Evolutionary conservation across 2,113 vertebrate species (phyloP).

Genomic region (Stomatorhinus ivindoensis): DNA sequence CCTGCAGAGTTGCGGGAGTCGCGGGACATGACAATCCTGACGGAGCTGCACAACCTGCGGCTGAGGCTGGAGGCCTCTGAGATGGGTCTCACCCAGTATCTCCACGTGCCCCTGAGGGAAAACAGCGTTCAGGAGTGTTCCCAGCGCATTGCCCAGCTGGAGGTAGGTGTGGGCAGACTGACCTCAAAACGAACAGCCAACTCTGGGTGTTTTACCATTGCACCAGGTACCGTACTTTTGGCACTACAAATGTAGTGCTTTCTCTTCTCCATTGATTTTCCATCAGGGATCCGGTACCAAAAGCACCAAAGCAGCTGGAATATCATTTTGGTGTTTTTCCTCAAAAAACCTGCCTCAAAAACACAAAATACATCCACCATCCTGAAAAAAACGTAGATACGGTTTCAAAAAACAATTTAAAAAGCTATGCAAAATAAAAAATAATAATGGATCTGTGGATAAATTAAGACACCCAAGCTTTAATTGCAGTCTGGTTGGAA

Average conservation of each 20-base stretch:
- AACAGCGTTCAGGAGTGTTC: constrained; percentile 67
- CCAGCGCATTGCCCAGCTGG: constrained; percentile 69
- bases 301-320: neutral
- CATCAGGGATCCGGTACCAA: neutral
- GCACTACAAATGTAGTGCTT: neutral
- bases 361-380: neutral
- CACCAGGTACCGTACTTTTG: neutral
- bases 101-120: constrained; percentile 70
- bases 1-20: neutral
- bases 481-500: neutral
- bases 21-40: constrained; percentile 48
- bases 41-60: constrained; percentile 77
- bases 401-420: neutral
- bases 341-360: neutral
- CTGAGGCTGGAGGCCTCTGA: constrained; percentile 73
- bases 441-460: neutral
- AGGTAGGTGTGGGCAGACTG: constrained; percentile 55
- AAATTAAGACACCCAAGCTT: neutral
- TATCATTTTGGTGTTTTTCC: neutral
- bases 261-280: neutral
- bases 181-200: neutral
- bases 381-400: neutral
- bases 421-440: neutral
- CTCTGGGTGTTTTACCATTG: neutral
- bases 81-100: constrained; percentile 62